These are phyloP conservation scores for Crax fasciolata DNA, from an alignment of 2,797 vertebrate genomes.

Conservation along the genomic window DNA sequence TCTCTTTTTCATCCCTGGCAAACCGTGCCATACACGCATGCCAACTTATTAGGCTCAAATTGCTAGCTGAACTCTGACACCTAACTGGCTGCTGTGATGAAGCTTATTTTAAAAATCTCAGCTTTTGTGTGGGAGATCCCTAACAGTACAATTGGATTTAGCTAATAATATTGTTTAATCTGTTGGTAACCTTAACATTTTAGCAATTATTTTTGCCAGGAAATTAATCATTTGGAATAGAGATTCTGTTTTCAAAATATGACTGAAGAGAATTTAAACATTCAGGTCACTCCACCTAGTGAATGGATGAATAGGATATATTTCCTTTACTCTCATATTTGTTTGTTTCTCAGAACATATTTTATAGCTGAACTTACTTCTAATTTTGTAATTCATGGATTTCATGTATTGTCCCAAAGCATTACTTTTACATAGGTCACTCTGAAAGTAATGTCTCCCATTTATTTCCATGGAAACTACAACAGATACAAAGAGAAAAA, in stretches of 20 bases:
- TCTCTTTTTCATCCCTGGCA: background rate
- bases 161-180: conserved; percentile 19
- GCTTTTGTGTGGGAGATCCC: background rate
- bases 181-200: conserved; percentile 3
- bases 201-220: conserved; percentile 5
- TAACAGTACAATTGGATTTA: background rate
- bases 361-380: background rate
- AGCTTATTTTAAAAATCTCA: background rate
- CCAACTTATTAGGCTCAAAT: background rate
- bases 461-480: background rate
- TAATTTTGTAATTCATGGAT: background rate
- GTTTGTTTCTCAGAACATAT: background rate
- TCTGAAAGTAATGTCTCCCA: background rate
- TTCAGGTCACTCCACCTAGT: background rate
- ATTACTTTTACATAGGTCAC: background rate
- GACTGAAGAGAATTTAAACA: background rate
- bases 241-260: conserved; percentile 13
- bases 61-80: background rate
- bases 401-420: background rate
- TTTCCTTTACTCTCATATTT: background rate
- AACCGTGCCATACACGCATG: background rate
- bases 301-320: background rate
- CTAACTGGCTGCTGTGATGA: background rate
- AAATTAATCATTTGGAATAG: conserved; percentile 25
- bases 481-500: background rate